Evolutionary conservation across 2,888 invertebrate genomes (phyloP).

Genomic region (Psylliodes chrysocephalus): DNA sequence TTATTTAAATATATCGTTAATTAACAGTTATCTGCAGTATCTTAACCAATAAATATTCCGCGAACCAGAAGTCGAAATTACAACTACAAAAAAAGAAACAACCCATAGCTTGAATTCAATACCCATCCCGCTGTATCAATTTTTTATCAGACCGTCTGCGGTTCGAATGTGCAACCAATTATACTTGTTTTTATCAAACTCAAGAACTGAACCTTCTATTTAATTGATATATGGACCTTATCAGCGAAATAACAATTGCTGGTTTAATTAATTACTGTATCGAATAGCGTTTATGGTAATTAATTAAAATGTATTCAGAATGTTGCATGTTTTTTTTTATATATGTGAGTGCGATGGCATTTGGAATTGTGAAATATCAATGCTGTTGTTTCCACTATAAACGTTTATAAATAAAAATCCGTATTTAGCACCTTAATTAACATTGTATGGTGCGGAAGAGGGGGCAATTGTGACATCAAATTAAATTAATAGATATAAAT

Average conservation of each 20-base stretch:
- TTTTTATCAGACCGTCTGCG: conserved; percentile 23
- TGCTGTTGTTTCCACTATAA: too few relatives aligned
- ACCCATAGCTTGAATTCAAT: not conserved
- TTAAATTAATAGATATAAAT: too few relatives aligned
- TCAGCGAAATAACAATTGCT: conserved; percentile 35
- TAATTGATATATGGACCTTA: conserved; percentile 34
- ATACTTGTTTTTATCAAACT: conserved; percentile 31
- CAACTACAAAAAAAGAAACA: too few relatives aligned
- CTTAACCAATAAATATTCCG: conserved; percentile 8
- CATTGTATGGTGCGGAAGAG: too few relatives aligned
- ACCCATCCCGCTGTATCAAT: conserved; percentile 4
- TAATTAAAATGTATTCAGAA: conserved; percentile 28
- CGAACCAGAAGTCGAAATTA: not conserved
- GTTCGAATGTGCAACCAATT: conserved; percentile 30
- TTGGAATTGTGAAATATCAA: not conserved
- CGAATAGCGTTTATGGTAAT: conserved; percentile 34
- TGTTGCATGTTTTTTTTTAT: conserved; percentile 16
- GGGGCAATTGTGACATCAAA: too few relatives aligned
- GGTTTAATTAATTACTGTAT: conserved; percentile 36
- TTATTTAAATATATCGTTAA: conserved; percentile 12
- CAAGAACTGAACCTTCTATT: conserved; percentile 29
- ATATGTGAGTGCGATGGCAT: not conserved
- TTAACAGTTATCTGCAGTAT: conserved; percentile 8
- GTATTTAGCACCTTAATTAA: too few relatives aligned
- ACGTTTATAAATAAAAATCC: too few relatives aligned